Evolutionary conservation across 2,113 vertebrate species (phyloP).

Genomic region (Podocnemis expansa): DNA sequence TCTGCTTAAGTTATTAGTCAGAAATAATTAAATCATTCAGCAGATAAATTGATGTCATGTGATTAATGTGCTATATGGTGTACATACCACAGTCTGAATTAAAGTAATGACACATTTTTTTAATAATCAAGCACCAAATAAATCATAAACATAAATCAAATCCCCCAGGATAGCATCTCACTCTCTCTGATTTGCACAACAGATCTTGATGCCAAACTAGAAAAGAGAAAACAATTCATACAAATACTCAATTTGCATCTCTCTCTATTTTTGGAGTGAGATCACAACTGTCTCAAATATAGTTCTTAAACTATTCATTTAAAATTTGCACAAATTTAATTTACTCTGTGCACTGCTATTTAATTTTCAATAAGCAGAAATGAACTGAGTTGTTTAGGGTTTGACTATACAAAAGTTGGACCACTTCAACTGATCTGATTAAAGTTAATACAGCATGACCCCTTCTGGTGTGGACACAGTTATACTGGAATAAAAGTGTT

Average conservation of each 20-base stretch:
- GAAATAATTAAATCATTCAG: conserved; percentile 64
- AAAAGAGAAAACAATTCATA: neutral
- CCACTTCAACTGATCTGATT: neutral
- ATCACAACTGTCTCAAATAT: neutral
- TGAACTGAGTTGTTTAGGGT: neutral
- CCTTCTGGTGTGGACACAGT: fast-evolving
- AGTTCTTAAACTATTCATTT: neutral
- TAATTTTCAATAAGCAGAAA: neutral
- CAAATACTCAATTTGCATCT: neutral
- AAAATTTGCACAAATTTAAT: neutral
- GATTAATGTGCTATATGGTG: conserved; percentile 29
- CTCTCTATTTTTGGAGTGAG: neutral
- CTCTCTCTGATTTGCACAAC: neutral
- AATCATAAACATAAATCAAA: conserved; percentile 26
- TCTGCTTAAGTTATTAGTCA: conserved; percentile 50
- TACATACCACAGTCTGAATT: conserved; percentile 48
- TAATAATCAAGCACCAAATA: conserved; percentile 43
- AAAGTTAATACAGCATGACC: neutral
- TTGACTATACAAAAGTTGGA: fast-evolving
- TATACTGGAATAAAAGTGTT: neutral
- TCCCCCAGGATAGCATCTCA: neutral
- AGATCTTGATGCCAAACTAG: neutral
- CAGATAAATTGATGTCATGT: conserved; percentile 49
- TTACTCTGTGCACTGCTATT: neutral
- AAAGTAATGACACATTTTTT: conserved; percentile 48